Base-by-base conservation (phyloP, 1,140 invertebrate species). In the Brachionus sp. region DNA sequence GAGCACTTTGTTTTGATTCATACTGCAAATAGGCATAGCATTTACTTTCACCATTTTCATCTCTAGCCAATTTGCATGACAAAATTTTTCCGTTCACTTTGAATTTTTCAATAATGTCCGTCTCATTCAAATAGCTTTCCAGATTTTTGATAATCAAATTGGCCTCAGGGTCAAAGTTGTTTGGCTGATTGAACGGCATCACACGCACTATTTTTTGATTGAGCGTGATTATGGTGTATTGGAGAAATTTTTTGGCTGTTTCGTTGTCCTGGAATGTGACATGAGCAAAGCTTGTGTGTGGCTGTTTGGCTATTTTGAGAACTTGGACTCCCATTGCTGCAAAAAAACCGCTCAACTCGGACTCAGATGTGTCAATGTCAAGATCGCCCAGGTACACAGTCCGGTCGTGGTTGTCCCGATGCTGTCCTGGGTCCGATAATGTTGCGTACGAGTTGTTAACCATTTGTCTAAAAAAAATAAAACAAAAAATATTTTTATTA, bases 151-250 rank as follows among this genome's bases (percentile, higher is more conserved):
- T 80, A 16, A 80, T 80, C 37, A 80, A 80, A 42, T 80, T 80
- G 23, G 77, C 77, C 33, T 62, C 62, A 25, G 77, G 77, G 13
- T 80, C 77, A 10, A 80, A 80, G 33, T 80, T 80, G 12, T 80
- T 80, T 6, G 77, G 77, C 77, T 80, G 77, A 66, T 80, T 80
- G 50, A 80, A 80, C 42, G 77, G 77, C 77, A 80, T 80, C n/a
- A 80, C 50, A 35, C 77, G 29, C 1, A 80, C 33, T 16, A 66
- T 23, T 9, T 35, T 50, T 25, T 46, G 39, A 23, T 42, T 62
- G 0, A 80, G 23, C 16, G 29, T 39, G n/a, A 80, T 62, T 13
- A 62, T 66, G n/a, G 46, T 25, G 0, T 5, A 25, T 10, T 80
- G n/a, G 19, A 57, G 29, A 37, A 80, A 80, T 12, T 39, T 3